Percentiles rank a stretch among this genome's conserved stretches.
Conservation (phyloP, 53 echinoderm and acorn worm species). For the Holothuria scabra region DNA sequence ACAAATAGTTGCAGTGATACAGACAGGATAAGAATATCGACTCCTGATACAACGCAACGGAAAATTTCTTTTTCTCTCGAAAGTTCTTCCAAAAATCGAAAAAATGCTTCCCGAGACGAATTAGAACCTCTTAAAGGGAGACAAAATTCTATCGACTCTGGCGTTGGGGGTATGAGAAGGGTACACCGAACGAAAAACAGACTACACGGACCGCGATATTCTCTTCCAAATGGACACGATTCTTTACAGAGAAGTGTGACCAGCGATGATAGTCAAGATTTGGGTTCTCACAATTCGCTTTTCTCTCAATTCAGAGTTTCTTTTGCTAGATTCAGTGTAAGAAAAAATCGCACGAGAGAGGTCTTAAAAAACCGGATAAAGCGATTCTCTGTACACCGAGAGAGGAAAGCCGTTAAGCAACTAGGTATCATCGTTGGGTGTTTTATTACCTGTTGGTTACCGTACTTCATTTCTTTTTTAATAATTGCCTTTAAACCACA, state of each 20-base stretch:
- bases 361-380: slow-evolving; percentile 69
- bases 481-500: slow-evolving; percentile 80
- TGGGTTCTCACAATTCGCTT: slow-evolving; percentile 18
- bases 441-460: slow-evolving; percentile 91
- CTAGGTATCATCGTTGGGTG: slow-evolving; percentile 93
- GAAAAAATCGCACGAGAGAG: slow-evolving; percentile 77
- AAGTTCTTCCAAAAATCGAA: slow-evolving; percentile 52
- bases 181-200: slow-evolving; percentile 34
- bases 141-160: slow-evolving; percentile 47
- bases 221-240: slow-evolving; percentile 31
- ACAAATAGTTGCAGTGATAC: slow-evolving; percentile 55
- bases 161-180: slow-evolving; percentile 11
- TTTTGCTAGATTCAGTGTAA: slow-evolving; percentile 76
- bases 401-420: slow-evolving; percentile 91
- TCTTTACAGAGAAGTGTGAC: not conserved
- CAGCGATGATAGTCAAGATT: not conserved
- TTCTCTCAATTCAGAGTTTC: slow-evolving; percentile 62
- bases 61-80: slow-evolving; percentile 81
- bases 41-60: slow-evolving; percentile 37
- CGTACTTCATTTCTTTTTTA: slow-evolving; percentile 91
- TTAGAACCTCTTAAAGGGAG: slow-evolving; percentile 53
- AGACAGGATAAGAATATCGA: not conserved
- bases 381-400: slow-evolving; percentile 84
- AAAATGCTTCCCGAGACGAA: slow-evolving; percentile 54
- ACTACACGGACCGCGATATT: slow-evolving; percentile 32